These are phyloP conservation scores for Temnothorax ravouxi DNA, from an alignment of 2,888 invertebrate genomes.

Conservation along the genomic window DNA sequence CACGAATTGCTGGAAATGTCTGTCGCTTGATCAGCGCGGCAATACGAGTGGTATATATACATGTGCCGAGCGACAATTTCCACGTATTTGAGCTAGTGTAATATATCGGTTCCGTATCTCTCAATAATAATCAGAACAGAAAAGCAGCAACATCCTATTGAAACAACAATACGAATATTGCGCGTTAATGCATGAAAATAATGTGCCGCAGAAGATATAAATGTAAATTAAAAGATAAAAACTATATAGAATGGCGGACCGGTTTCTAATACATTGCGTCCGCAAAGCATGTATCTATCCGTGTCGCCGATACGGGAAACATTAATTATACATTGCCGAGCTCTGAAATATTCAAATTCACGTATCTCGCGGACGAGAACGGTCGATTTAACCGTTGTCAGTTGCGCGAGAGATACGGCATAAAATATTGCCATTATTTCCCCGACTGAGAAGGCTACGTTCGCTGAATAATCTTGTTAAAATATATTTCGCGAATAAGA, in stretches of 20 bases:
- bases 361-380: slow-evolving; percentile 26
- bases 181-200: not conserved
- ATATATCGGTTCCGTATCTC: not conserved
- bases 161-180: not conserved
- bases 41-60: not conserved
- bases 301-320: not conserved
- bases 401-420: slow-evolving; percentile 32
- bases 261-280: not conserved
- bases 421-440: slow-evolving; percentile 48
- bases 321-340: slow-evolving; percentile 35
- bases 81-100: slow-evolving; percentile 2
- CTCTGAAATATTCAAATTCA: slow-evolving; percentile 44
- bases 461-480: slow-evolving; percentile 43
- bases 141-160: not conserved
- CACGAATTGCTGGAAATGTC: slow-evolving; percentile 50
- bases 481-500: slow-evolving; percentile 44
- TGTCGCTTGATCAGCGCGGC: slow-evolving; percentile 50
- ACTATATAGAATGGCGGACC: not conserved
- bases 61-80: slow-evolving; percentile 18
- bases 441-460: not conserved
- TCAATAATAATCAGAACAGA: slow-evolving; percentile 7
- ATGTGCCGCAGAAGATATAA: not conserved
- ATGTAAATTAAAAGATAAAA: not conserved
- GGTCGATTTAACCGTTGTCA: slow-evolving; percentile 54
- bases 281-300: not conserved